phyloP scores from a whole-genome alignment of 2,797 vertebrate species.

The Schizopygopsis pylzovi region DNA sequence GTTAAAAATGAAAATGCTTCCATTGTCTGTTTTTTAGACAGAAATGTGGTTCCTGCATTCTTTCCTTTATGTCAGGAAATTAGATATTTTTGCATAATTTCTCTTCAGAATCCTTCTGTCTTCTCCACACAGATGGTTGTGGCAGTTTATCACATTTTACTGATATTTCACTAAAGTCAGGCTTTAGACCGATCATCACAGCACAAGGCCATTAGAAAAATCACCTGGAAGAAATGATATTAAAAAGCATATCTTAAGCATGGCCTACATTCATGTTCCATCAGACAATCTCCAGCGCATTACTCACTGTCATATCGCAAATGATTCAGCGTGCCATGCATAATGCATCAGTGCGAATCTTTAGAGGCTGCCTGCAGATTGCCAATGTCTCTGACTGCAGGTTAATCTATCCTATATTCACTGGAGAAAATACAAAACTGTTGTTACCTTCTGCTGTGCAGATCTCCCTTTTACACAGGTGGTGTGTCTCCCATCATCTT shows the following conservation, averaged over 20 bases:
- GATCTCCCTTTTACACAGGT: background rate
- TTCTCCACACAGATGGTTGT: background rate
- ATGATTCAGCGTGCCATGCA: slow-evolving; percentile 69
- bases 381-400: slow-evolving; percentile 33
- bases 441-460: slow-evolving; percentile 21
- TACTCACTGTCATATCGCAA: slow-evolving; percentile 70
- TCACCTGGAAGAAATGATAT: slow-evolving; percentile 56
- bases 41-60: background rate
- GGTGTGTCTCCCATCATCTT: background rate
- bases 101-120: background rate
- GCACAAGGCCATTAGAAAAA: slow-evolving; percentile 49
- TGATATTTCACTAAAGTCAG: slow-evolving; percentile 11
- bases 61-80: slow-evolving; percentile 7
- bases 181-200: background rate
- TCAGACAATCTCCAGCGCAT: slow-evolving; percentile 57
- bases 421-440: slow-evolving; percentile 12
- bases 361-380: slow-evolving; percentile 55
- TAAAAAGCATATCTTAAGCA: slow-evolving; percentile 62
- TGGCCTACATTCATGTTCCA: slow-evolving; percentile 49
- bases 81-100: slow-evolving; percentile 13
- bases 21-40: background rate
- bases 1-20: background rate
- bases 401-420: slow-evolving; percentile 48
- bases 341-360: slow-evolving; percentile 65
- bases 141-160: slow-evolving; percentile 31